Base-by-base conservation (phyloP, 2,797 vertebrate species). In the Pogoniulus pusillus region DNA sequence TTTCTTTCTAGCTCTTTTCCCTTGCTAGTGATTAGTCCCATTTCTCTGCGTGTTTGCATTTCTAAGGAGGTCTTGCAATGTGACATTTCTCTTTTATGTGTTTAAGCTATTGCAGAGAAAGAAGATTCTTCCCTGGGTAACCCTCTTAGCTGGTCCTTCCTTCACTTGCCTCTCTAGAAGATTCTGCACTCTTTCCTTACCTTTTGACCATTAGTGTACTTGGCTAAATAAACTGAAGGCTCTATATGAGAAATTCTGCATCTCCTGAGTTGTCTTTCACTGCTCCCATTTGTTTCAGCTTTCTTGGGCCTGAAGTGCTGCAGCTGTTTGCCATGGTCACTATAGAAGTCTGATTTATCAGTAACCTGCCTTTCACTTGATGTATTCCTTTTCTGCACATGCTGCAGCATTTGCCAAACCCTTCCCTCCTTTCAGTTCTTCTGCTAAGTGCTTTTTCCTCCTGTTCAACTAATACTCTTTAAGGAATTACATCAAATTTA, bases 401-500 rank as follows among this genome's bases (percentile, higher is more conserved):
- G 30, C 43, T 1, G 4, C 66, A 47, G n/a, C 59, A 87, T 35
- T n/a, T 89, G 71, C 68, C 68, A 89, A 90, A 37, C 30, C 73
- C 59, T 65, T 54, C 37, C 29, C 6, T 17, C 23, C 22, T 71
- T 91, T 47, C 37, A 54, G 23, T 63, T 82, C 55, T 83, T 82
- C 62, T 7, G 0, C 43, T 85, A 75, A 83, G 75, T 78, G 39
- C 17, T 63, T 23, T 81, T 72, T 59, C 55, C 34, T 78, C 37
- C 81, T 58, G 32, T 43, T 71, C 47, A 70, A 49, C 80, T 93
- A 87, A 90, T 75, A 71, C 11, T 85, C 24, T n/a, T 0, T 39
- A 70, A 64, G 71, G 88, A 92, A 70, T 73, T 63, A 81, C 20
- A 93, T 43, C 71, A 87, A 86, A 86, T 73, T 85, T 35, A 72